Evolutionary conservation across 2,888 invertebrate genomes (phyloP).

Genomic region (Cheilosia pagana): DNA sequence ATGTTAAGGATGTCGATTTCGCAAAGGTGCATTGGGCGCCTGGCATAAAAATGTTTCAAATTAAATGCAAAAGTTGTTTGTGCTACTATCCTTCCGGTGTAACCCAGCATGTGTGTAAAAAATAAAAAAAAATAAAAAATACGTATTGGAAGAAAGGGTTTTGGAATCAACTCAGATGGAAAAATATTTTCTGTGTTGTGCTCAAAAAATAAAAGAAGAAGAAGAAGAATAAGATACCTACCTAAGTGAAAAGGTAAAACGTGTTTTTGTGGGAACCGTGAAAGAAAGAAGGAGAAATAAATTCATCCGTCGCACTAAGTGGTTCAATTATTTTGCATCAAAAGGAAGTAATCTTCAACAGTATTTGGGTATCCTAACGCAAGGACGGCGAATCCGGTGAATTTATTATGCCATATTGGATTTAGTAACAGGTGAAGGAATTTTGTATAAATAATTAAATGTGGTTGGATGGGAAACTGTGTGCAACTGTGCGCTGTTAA

Average conservation of each 20-base stretch:
- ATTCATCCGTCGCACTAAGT: slow-evolving; percentile 70
- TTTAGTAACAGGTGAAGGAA: slow-evolving; percentile 68
- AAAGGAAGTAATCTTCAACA: slow-evolving; percentile 54
- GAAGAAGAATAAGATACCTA: slow-evolving; percentile 43
- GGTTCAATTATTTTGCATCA: slow-evolving; percentile 74
- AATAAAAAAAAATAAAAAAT: slow-evolving; percentile 31
- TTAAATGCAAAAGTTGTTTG: slow-evolving; percentile 62
- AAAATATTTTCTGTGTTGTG: slow-evolving; percentile 67
- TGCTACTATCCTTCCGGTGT: slow-evolving; percentile 59
- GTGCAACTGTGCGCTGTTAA: not conserved
- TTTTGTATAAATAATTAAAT: slow-evolving; percentile 45
- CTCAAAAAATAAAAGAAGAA: slow-evolving; percentile 45
- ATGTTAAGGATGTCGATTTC: slow-evolving; percentile 44
- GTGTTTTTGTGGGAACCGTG: slow-evolving; percentile 73
- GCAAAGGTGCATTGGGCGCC: slow-evolving; percentile 53
- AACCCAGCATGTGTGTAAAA: slow-evolving; percentile 52
- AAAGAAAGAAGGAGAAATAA: slow-evolving; percentile 64
- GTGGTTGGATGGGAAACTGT: slow-evolving; percentile 4
- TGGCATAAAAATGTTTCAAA: slow-evolving; percentile 62
- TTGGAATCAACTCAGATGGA: slow-evolving; percentile 69
- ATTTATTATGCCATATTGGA: slow-evolving; percentile 69
- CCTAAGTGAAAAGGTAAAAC: slow-evolving; percentile 70
- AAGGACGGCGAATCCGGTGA: slow-evolving; percentile 51
- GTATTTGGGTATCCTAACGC: slow-evolving; percentile 38
- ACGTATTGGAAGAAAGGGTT: slow-evolving; percentile 62